A percentile compares a stretch with the other conserved stretches of the same genome.
Conservation (phyloP, 2,797 vertebrate genomes). For the Clarias pachynema region DNA sequence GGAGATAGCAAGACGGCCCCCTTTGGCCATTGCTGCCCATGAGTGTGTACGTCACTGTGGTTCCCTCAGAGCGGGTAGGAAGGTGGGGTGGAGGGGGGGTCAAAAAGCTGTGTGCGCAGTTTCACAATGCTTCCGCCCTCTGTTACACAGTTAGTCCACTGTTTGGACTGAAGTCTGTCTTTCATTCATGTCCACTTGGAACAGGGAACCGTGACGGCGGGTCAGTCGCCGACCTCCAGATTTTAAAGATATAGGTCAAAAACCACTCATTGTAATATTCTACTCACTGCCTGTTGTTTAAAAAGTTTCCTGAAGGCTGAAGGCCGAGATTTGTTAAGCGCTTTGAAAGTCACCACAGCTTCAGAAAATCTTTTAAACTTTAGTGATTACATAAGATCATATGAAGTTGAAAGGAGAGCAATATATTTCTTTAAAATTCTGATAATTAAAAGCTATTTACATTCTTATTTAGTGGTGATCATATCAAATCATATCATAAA, state of each 20-base stretch:
- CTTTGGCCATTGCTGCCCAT: slow-evolving; percentile 47
- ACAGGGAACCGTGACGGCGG: slow-evolving; percentile 48
- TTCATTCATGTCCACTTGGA: slow-evolving; percentile 69
- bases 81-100: slow-evolving; percentile 67
- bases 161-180: slow-evolving; percentile 75
- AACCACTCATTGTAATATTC: slow-evolving; percentile 54
- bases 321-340: slow-evolving; percentile 66
- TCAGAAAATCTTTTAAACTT: slow-evolving; percentile 31
- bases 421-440: background rate
- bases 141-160: slow-evolving; percentile 73
- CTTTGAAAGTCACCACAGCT: slow-evolving; percentile 58
- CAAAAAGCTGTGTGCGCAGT: slow-evolving; percentile 77
- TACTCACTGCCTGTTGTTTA: slow-evolving; percentile 34
- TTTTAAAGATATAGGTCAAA: slow-evolving; percentile 78
- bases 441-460: background rate
- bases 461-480: background rate
- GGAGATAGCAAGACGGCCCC: slow-evolving; percentile 59
- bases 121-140: slow-evolving; percentile 71
- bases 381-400: slow-evolving; percentile 8
- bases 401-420: background rate
- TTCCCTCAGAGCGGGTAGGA: slow-evolving; percentile 23
- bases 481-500: too few species aligned
- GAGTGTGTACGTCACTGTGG: slow-evolving; percentile 50
- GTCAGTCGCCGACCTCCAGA: slow-evolving; percentile 68
- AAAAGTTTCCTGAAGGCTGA: slow-evolving; percentile 55